These are phyloP conservation scores for Nesogale talazaci DNA, from an alignment of 2,113 vertebrate genomes.

Conservation along the genomic window DNA sequence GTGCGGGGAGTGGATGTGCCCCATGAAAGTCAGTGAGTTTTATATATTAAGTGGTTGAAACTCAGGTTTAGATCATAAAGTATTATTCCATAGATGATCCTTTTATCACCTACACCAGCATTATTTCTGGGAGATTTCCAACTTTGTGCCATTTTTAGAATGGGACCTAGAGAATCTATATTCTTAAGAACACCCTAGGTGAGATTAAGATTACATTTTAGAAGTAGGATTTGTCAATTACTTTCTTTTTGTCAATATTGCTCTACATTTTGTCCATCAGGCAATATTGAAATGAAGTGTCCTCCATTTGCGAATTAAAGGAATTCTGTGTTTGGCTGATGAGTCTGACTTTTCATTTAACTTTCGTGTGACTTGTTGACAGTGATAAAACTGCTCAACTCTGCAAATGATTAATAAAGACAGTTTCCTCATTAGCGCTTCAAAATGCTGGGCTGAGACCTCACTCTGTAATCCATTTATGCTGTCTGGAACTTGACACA, in stretches of 20 bases:
- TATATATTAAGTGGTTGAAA: neutral
- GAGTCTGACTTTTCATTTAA: constrained; percentile 26
- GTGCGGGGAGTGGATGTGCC: too few species aligned
- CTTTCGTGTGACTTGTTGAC: constrained; percentile 8
- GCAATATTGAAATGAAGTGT: neutral
- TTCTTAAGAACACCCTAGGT: neutral
- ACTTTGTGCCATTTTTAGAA: too few species aligned
- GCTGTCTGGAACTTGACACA: neutral
- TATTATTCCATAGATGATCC: neutral
- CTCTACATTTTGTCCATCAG: neutral
- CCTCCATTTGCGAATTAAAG: neutral
- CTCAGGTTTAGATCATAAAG: neutral
- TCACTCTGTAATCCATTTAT: constrained; percentile 52
- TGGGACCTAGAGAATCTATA: neutral
- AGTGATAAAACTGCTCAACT: constrained; percentile 43
- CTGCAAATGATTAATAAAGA: constrained; percentile 55
- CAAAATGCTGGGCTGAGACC: neutral
- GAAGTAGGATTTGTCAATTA: neutral
- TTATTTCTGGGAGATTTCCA: too few species aligned
- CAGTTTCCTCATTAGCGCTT: constrained; percentile 30
- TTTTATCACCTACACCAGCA: neutral
- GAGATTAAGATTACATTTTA: neutral
- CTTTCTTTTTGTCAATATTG: neutral
- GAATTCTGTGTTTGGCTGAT: neutral
- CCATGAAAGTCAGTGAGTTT: neutral